Base-by-base conservation (phyloP, 2,797 vertebrate genomes). In the Channa striata region DNA sequence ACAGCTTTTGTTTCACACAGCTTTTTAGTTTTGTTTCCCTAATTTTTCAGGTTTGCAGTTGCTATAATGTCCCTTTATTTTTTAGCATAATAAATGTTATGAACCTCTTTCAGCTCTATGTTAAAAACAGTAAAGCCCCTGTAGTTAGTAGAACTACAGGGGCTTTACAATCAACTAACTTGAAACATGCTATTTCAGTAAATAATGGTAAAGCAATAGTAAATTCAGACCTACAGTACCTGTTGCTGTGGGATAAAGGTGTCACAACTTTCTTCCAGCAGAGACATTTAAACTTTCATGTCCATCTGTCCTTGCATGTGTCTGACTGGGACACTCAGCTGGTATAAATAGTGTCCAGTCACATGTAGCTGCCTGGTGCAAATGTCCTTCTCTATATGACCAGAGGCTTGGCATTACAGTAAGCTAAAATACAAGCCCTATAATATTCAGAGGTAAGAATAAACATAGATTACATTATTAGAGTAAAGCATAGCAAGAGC, bases 321-420 rank as follows among this genome's bases (percentile, higher is more conserved):
- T 79, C 80, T 78, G 59, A 75, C 76, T 48, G 81, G 70, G 74
- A 56, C 73, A 60, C 86, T 84, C 58, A 39, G 64, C 75, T 75
- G 92, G 84, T 94, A 94, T 93, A 92, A 94, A 94, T 94, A 62
- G 75, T 86, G 78, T 81, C 87, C 84, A 82, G 91, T 94, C 94
- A 94, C 93, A 92, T 93, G 93, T 48, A 85, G 74, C 71, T 58
- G 76, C 25, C 77, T 20, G 23, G 48, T 76, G 68, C 74, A 81
- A 50, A 83, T 21, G 50, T 77, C 81, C 50, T 71, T 74, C 72
- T 72, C 76, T 67, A 51, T 54, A 36, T 68, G 72, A 80, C 66
- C 63, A 83, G 68, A 82, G 79, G 79, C 79, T 59, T 86, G 84
- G 86, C 78, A 82, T 87, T 85, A 88, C 90, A 91, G 58, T 23